phyloP scores from a whole-genome alignment of 2,888 invertebrate species.

The Leptogaster cylindrica region DNA sequence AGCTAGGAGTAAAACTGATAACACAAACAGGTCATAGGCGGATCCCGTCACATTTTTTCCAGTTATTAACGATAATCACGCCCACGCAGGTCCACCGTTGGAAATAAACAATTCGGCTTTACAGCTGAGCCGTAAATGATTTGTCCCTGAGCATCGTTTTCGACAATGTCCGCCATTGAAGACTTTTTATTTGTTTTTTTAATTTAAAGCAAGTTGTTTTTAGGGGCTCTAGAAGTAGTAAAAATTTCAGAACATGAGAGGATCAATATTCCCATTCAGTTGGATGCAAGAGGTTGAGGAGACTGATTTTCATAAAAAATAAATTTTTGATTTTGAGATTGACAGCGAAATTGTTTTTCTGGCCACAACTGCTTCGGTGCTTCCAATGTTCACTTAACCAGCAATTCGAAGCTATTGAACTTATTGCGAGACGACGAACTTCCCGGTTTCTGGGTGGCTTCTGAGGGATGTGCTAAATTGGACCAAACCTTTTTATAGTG shows the following conservation, averaged over 20 bases:
- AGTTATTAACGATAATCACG: conserved; percentile 3
- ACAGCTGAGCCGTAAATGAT: not conserved
- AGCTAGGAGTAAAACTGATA: not conserved
- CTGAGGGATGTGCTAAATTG: conserved; percentile 18
- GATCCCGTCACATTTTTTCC: not conserved
- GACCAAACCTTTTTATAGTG: not conserved
- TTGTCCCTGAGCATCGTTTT: conserved; percentile 5
- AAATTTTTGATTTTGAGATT: too few relatives aligned
- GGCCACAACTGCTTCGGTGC: not conserved
- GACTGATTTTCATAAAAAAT: too few relatives aligned
- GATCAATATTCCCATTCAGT: too few relatives aligned
- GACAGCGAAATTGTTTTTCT: too few relatives aligned
- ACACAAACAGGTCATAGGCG: not conserved
- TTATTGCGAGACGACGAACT: not conserved
- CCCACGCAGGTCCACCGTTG: not conserved
- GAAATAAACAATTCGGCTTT: conserved; percentile 3
- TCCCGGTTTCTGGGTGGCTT: not conserved
- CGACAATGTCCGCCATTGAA: too few relatives aligned
- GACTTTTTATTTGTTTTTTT: too few relatives aligned
- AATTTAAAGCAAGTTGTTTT: too few relatives aligned
- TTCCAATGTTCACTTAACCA: too few relatives aligned
- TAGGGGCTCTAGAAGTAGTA: too few relatives aligned
- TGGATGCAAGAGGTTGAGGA: too few relatives aligned
- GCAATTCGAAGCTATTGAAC: conserved; percentile 17
- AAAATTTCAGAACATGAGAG: too few relatives aligned